These are phyloP conservation scores for Hydraecia micacea DNA, from an alignment of 2,888 invertebrate genomes.

Conservation along the genomic window DNA sequence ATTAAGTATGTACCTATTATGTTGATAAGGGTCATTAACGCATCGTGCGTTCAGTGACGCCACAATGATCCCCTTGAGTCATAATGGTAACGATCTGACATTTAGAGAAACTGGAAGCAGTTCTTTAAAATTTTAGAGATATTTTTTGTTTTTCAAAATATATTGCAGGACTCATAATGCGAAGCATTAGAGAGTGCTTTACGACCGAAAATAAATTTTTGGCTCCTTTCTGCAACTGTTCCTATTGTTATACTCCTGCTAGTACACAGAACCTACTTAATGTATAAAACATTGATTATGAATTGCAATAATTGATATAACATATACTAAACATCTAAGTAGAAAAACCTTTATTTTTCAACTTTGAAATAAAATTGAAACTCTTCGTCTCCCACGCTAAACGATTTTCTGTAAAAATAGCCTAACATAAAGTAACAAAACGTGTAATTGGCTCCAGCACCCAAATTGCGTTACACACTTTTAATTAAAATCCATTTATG, in stretches of 20 bases:
- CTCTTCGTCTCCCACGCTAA: neutral
- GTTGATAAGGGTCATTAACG: neutral
- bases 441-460: neutral
- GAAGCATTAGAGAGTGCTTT: too few species aligned
- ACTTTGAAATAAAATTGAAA: too few species aligned
- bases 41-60: neutral
- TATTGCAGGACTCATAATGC: too few species aligned
- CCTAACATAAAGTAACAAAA: neutral
- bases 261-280: too few species aligned
- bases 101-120: slow-evolving; percentile 3
- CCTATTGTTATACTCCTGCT: too few species aligned
- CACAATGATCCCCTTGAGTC: neutral
- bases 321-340: too few species aligned
- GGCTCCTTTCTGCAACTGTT: too few species aligned
- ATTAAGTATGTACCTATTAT: neutral
- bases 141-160: too few species aligned
- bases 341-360: too few species aligned
- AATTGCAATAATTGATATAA: too few species aligned
- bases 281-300: too few species aligned
- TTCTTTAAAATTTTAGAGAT: neutral
- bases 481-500: neutral
- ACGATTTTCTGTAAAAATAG: neutral
- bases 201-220: too few species aligned
- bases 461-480: neutral
- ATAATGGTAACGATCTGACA: neutral